phyloP scores from a whole-genome alignment of 1,140 invertebrate species.

The Atta cephalotes region DNA sequence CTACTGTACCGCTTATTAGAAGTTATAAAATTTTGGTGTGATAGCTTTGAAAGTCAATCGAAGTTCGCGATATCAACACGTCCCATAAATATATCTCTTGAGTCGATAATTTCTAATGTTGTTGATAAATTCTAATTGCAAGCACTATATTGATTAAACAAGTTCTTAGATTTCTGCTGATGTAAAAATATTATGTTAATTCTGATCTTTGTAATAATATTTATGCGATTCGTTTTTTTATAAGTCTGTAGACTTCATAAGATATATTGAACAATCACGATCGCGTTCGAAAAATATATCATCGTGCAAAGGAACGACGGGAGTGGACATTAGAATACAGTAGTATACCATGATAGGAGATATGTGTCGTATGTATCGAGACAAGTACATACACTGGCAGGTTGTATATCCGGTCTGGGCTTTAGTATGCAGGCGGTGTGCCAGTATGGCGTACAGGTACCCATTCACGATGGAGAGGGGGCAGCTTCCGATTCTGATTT shows the following conservation, averaged over 20 bases:
- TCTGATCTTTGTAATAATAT: background rate
- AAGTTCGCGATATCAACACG: conserved; percentile 44
- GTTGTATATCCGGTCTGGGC: conserved; percentile 84
- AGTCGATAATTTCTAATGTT: background rate
- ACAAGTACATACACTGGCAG: conserved; percentile 80
- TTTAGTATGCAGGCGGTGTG: conserved; percentile 84
- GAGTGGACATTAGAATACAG: conserved; percentile 54
- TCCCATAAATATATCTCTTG: conserved; percentile 11
- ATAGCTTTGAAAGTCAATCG: conserved; percentile 67
- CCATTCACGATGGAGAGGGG: conserved; percentile 73
- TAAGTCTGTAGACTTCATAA: background rate
- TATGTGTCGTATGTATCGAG: conserved; percentile 76
- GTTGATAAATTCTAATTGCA: background rate
- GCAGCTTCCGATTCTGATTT: conserved; percentile 85
- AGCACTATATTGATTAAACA: background rate
- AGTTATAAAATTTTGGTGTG: conserved; percentile 78
- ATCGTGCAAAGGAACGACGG: conserved; percentile 41
- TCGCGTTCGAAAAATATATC: conserved; percentile 66
- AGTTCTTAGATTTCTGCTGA: background rate
- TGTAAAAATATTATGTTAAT: background rate
- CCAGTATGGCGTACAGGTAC: conserved; percentile 76
- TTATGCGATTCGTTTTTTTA: background rate
- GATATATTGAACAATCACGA: background rate
- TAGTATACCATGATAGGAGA: conserved; percentile 21
- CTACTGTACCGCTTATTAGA: conserved; percentile 76